Conservation (phyloP, 2,113 vertebrate species). For the Smithornis capensis region DNA sequence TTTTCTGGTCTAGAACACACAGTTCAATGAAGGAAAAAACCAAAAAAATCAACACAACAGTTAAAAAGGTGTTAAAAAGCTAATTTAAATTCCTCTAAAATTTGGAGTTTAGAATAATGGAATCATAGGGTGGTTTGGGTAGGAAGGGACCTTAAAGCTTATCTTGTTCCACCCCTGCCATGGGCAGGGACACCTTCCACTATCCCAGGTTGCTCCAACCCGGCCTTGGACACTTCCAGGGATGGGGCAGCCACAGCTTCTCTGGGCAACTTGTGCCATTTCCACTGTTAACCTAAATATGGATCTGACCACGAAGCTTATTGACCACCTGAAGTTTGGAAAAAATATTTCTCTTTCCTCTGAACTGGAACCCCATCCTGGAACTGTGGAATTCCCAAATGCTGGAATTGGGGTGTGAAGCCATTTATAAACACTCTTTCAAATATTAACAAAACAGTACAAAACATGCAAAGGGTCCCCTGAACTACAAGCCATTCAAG, state of each 20-base stretch:
- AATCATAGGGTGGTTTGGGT: neutral
- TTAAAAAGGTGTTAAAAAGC: neutral
- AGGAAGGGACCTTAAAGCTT: fast-evolving
- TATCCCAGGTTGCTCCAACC: neutral
- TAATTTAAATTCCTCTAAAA: neutral
- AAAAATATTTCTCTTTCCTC: neutral
- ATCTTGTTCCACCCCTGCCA: too few relatives aligned
- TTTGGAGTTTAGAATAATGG: neutral
- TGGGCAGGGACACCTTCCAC: neutral
- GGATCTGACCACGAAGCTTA: neutral
- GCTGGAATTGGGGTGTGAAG: neutral
- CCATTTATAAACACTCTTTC: neutral
- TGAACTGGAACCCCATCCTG: neutral
- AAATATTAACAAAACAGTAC: neutral
- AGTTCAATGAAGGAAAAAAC: neutral
- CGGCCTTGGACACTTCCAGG: neutral
- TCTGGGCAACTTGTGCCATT: neutral
- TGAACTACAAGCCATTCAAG: neutral
- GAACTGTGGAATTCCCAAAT: too few relatives aligned
- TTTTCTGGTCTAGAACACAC: neutral
- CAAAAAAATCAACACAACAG: neutral
- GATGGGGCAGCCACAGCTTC: neutral
- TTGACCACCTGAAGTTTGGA: neutral
- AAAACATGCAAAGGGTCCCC: neutral
- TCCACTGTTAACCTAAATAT: neutral